Base-by-base conservation (phyloP, 2,113 vertebrate species). In the Mustelus asterias region DNA sequence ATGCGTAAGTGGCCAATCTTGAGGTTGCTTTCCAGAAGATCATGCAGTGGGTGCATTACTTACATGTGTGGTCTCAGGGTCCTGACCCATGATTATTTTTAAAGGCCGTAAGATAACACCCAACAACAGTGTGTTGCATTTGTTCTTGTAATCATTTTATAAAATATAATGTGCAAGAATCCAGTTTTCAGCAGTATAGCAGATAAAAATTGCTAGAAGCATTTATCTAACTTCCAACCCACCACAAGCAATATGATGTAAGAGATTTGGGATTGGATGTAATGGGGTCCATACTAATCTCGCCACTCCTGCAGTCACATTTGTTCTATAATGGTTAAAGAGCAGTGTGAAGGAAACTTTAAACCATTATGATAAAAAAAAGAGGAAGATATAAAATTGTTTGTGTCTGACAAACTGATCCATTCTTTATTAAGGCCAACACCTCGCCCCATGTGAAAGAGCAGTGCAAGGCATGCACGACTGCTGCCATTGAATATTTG, bases 321-420 rank as follows among this genome's bases (percentile, higher is more conserved):
- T 72, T 76, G 24, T 26, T 95, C 93, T 95, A 65, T 95, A 72
- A 44, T 44, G 33, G 33, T n/a, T 41, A 69, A 41, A 24, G 41
- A 67, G 70, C 72, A 69, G 26, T 95, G 67, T 41, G 48, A 13
- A 95, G 24, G 44, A 95, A 95, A 54, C 94, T 54, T 44, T 48
- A 95, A 95, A 95, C 94, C 26, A 70, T 16, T 37, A 69, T 33
- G 33, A 65, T 72, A 16, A 72, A 72, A 95, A 72, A 95, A n/a
- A n/a, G 11, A 95, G 94, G 94, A 95, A 95, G 14, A 67, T 95
- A 29, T 95, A 76, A 76, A 72, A 70, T 95, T 95, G 69, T 48
- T 95, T 95, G 18, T 48, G 69, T 76, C 44, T 95, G 44, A 72
- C 67, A 76, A 95, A 95, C 24, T 69, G 26, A 70, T 54, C 44